Evolutionary conservation across 2,888 invertebrate species (phyloP), one percentile per base, ranked within the genome.

Genomic region (Taenaris catops): DNA sequence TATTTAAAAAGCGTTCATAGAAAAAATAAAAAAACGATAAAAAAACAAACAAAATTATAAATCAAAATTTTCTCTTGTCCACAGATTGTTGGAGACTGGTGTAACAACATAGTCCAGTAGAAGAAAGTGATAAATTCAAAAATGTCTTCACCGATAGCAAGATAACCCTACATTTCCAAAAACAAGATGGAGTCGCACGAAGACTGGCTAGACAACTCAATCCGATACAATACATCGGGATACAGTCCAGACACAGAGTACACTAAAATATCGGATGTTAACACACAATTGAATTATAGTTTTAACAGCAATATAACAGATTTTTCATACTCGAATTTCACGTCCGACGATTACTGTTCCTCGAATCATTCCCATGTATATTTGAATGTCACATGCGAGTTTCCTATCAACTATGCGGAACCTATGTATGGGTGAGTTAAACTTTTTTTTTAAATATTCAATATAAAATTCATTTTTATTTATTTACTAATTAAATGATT

Each of bases 301-400:
- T 59, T 49, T n/a, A 60, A 58, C 34, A 72, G 71, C 4, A 79
- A 80, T 28, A 47, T 55, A 2, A 70, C 74, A 1, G 44, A 46
- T 0, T 56, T 55, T 0, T 58, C 46, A n/a, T 83, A 67, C 39
- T 59, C 74, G 0, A 84, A 86, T 41, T 83, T 80, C 18, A 63
- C 74, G 0, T 53, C 67, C 0, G 78, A 79, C 17, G 83, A 86
- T 41, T 86, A 64, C 38, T 86, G 86, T 40, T 52, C 64, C 2
- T 80, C 83, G 1, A 83, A 84, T 25, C 55, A 72, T 34, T 79
- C 83, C 0, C 83, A 81, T 29, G 65, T 68, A 0, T 89, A 88
- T 52, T 59, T 92, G 40, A 92, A 93, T 60, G 90, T 93, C 0
- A 92, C 92, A 0, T 88, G 88, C 40, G 91, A 92, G 52, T 87